These are phyloP conservation scores for Pemphigus obesinymphae DNA, from an alignment of 1,140 invertebrate species.

Conservation along the genomic window DNA sequence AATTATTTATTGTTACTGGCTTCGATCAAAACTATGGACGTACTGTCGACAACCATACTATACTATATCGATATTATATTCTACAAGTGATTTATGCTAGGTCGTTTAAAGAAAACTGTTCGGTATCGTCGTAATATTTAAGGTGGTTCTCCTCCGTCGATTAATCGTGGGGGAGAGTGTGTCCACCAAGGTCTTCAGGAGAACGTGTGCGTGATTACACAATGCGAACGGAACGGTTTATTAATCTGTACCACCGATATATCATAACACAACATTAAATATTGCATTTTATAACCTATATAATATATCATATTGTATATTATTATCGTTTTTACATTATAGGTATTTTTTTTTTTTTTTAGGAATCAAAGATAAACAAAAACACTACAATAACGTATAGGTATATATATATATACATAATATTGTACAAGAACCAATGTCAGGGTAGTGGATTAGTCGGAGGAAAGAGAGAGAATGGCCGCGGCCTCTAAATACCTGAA, in stretches of 20 bases:
- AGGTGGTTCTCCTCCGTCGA: conserved; percentile 28
- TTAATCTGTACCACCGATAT: neutral
- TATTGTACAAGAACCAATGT: conserved; percentile 1
- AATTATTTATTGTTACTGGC: no score
- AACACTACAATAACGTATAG: no score
- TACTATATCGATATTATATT: neutral
- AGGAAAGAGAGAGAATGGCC: conserved; percentile 36
- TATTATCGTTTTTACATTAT: neutral
- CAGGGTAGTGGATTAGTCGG: neutral
- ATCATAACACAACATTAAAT: neutral
- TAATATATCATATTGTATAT: neutral
- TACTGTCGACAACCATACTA: no score
- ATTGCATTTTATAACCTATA: neutral
- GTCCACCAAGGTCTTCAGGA: conserved; percentile 30
- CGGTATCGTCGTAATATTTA: conserved; percentile 21
- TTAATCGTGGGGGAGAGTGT: conserved; percentile 36
- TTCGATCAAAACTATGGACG: no score
- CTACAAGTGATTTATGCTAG: conserved; percentile 7
- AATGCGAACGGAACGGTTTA: neutral
- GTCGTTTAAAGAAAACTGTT: conserved; percentile 22
- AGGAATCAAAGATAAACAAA: neutral
- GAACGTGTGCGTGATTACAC: conserved; percentile 30
- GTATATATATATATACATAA: neutral
- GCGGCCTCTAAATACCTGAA: conserved; percentile 35
- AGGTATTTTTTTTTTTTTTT: neutral